phyloP scores from a whole-genome alignment of 2,797 vertebrate genomes.

The Anabas testudineus region DNA sequence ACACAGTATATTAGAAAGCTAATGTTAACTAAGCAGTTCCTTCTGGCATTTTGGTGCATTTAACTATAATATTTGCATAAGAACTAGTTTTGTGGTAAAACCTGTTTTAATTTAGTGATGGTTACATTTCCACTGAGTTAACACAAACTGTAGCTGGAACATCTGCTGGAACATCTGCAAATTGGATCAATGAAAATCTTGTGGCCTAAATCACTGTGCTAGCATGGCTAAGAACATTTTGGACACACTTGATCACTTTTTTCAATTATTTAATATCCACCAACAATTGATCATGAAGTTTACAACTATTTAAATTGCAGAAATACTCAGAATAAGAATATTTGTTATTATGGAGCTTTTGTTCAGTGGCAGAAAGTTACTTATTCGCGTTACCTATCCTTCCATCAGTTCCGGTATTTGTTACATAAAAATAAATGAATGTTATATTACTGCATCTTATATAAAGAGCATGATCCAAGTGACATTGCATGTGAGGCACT shows the following conservation, averaged over 20 bases:
- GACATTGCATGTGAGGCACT: slow-evolving; percentile 76
- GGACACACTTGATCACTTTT: slow-evolving; percentile 22
- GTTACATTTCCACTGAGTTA: slow-evolving; percentile 2
- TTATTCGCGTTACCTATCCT: slow-evolving; percentile 14
- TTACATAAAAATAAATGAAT: slow-evolving; percentile 52
- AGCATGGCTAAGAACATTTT: slow-evolving; percentile 39
- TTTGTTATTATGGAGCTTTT: slow-evolving; percentile 35
- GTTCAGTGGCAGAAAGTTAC: slow-evolving; percentile 24
- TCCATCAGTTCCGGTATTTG: slow-evolving; percentile 45
- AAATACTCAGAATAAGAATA: slow-evolving; percentile 8
- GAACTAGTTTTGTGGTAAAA: slow-evolving; percentile 9
- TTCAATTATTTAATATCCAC: background rate
- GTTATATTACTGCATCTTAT: slow-evolving; percentile 69
- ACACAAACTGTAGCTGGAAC: slow-evolving; percentile 10
- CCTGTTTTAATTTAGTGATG: background rate
- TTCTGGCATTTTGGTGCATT: background rate
- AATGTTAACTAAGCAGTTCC: background rate
- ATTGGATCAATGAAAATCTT: background rate
- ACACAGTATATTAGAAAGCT: background rate
- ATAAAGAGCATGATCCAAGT: slow-evolving; percentile 72
- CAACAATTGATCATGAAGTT: slow-evolving; percentile 21
- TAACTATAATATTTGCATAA: background rate
- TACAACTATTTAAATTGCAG: slow-evolving; percentile 29
- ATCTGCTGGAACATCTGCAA: slow-evolving; percentile 22
- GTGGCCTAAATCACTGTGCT: slow-evolving; percentile 20